A percentile compares a stretch with the other conserved stretches of the same genome.
phyloP scores from a whole-genome alignment of 2,797 vertebrate genomes.

The Alectoris magna region DNA sequence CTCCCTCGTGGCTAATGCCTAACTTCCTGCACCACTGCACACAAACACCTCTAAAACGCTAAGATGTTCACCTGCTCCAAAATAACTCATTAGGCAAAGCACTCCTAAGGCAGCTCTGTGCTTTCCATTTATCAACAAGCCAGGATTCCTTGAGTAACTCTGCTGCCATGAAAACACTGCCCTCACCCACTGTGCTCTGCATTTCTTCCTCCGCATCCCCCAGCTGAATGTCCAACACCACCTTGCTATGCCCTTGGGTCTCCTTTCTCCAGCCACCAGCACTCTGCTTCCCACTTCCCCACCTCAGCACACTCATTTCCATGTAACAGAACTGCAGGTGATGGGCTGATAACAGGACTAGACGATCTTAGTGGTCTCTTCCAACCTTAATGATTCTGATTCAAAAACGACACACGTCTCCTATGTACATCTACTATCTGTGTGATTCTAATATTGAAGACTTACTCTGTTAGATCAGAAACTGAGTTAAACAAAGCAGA shows the following conservation, averaged over 20 bases:
- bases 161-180: not conserved
- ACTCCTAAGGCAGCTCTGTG: not conserved
- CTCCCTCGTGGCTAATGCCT: not conserved
- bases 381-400: no score
- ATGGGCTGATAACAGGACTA: no score
- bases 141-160: not conserved
- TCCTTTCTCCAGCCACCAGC: not conserved
- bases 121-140: not conserved
- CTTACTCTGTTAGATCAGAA: not conserved
- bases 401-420: no score
- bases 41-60: not conserved
- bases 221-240: not conserved
- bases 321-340: not conserved
- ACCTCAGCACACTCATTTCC: not conserved
- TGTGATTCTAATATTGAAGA: not conserved
- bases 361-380: no score
- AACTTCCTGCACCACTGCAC: not conserved
- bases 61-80: not conserved
- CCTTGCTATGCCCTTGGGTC: not conserved
- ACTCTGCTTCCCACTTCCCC: not conserved
- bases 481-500: not conserved
- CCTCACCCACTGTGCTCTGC: no score
- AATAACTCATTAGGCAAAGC: not conserved
- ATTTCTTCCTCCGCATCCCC: not conserved
- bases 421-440: rapidly evolving